phyloP scores from a whole-genome alignment of 2,888 invertebrate genomes.

The Schrankia costaestrigalis region DNA sequence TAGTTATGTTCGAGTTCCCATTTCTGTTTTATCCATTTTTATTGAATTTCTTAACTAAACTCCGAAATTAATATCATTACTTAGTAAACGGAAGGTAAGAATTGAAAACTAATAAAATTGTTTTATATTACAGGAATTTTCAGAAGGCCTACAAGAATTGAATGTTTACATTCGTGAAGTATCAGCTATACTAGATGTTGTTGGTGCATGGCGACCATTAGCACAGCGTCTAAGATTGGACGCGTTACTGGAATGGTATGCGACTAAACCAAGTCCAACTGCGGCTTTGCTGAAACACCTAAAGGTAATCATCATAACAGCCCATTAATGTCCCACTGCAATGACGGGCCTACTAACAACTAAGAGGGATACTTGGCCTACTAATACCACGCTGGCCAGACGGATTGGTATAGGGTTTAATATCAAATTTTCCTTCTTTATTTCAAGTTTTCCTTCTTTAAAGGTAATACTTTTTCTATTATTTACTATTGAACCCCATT shows the following conservation, averaged over 20 bases:
- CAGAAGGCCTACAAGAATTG: constrained; percentile 32
- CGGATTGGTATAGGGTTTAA: no score
- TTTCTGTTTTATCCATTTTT: no score
- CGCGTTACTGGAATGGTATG: constrained; percentile 71
- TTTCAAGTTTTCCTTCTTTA: no score
- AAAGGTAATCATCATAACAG: constrained; percentile 45
- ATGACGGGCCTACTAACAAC: no score
- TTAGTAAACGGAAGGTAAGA: neutral
- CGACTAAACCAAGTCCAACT: constrained; percentile 71
- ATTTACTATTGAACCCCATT: no score
- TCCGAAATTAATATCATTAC: no score
- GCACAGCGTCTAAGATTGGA: constrained; percentile 76
- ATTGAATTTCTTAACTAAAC: no score
- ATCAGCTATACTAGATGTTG: constrained; percentile 73
- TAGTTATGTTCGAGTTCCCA: no score
- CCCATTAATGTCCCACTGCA: neutral
- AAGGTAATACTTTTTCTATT: no score
- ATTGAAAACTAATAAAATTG: neutral
- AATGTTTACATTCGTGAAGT: constrained; percentile 60
- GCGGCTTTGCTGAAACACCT: constrained; percentile 78
- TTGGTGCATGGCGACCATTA: constrained; percentile 81
- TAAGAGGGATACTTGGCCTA: no score
- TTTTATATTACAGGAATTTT: constrained; percentile 15
- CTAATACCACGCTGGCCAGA: no score
- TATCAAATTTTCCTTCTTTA: no score